Evolutionary conservation across 2,888 invertebrate species (phyloP).

Genomic region (Lycia hirtaria): DNA sequence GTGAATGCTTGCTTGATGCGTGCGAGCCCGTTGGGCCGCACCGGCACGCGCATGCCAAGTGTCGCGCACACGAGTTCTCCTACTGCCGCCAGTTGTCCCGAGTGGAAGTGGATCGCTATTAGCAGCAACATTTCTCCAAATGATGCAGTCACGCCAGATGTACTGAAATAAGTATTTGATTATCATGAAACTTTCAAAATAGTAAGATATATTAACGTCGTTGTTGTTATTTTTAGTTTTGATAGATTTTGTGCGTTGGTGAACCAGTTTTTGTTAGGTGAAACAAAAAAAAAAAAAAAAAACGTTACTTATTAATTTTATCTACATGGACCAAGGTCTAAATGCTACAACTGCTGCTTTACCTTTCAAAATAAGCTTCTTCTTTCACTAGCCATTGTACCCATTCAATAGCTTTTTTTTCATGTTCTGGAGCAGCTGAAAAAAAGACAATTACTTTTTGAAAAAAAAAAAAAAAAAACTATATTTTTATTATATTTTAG

Average conservation of each 20-base stretch:
- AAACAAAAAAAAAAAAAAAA: too few species aligned
- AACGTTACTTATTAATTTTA: too few species aligned
- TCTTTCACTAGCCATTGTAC: slow-evolving; percentile 96
- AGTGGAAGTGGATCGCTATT: slow-evolving; percentile 98
- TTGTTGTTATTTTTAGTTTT: too few species aligned
- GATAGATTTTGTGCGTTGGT: too few species aligned
- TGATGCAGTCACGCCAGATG: slow-evolving; percentile 93
- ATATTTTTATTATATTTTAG: neutral
- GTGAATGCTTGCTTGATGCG: slow-evolving; percentile 97
- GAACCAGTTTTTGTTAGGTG: too few species aligned
- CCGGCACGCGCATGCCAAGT: slow-evolving; percentile 97
- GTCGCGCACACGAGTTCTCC: slow-evolving; percentile 97
- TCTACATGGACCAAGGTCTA: neutral
- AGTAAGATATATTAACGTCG: too few species aligned
- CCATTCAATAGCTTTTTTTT: slow-evolving; percentile 96
- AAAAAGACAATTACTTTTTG: slow-evolving; percentile 24
- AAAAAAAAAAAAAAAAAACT: slow-evolving; percentile 6
- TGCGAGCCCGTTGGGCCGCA: slow-evolving; percentile 93
- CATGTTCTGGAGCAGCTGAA: slow-evolving; percentile 89
- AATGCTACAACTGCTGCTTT: slow-evolving; percentile 34
- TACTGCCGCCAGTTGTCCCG: slow-evolving; percentile 96
- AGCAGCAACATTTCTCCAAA: slow-evolving; percentile 98
- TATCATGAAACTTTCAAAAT: neutral
- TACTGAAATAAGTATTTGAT: slow-evolving; percentile 71
- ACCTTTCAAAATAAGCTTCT: slow-evolving; percentile 94